A percentile compares a stretch with the other conserved stretches of the same genome.
phyloP scores from a whole-genome alignment of 1,140 invertebrate genomes.

The Penaeus indicus region DNA sequence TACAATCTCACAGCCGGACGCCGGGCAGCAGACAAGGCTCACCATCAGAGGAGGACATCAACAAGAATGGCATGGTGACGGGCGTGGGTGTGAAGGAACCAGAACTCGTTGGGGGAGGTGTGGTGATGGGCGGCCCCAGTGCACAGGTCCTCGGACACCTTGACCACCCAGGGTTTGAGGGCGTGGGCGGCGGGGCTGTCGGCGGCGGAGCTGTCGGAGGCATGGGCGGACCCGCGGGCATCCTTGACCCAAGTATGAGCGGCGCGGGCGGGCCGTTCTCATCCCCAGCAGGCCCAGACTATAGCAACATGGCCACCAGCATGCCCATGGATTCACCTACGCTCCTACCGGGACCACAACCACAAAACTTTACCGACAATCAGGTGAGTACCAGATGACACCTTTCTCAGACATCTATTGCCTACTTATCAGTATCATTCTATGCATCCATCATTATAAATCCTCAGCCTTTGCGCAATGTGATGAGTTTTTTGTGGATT shows the following conservation, averaged over 20 bases:
- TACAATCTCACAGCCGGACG: conserved; percentile 48
- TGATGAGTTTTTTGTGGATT: too few species aligned
- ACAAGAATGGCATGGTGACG: conserved; percentile 71
- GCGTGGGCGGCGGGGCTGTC: conserved; percentile 49
- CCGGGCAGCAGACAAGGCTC: conserved; percentile 88
- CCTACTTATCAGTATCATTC: too few species aligned
- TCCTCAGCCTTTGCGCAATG: too few species aligned
- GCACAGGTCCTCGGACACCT: conserved; percentile 60
- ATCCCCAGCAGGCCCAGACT: conserved; percentile 54
- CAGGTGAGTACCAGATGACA: conserved; percentile 39
- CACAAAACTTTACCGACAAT: conserved; percentile 65
- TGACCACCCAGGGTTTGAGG: conserved; percentile 61
- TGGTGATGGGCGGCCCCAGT: conserved; percentile 55
- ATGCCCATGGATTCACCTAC: conserved; percentile 66
- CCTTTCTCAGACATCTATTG: neutral
- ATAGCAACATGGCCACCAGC: conserved; percentile 63
- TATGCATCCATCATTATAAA: too few species aligned
- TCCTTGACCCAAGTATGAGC: conserved; percentile 55
- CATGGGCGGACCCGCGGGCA: conserved; percentile 56
- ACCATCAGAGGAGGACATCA: conserved; percentile 85
- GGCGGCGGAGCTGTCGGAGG: conserved; percentile 46
- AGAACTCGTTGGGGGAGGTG: conserved; percentile 56
- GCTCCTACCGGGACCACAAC: conserved; percentile 56
- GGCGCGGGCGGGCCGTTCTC: conserved; percentile 50
- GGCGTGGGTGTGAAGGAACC: conserved; percentile 50